Base-by-base conservation (phyloP, 1,140 invertebrate genomes). In the Drosophila watanabei region DNA sequence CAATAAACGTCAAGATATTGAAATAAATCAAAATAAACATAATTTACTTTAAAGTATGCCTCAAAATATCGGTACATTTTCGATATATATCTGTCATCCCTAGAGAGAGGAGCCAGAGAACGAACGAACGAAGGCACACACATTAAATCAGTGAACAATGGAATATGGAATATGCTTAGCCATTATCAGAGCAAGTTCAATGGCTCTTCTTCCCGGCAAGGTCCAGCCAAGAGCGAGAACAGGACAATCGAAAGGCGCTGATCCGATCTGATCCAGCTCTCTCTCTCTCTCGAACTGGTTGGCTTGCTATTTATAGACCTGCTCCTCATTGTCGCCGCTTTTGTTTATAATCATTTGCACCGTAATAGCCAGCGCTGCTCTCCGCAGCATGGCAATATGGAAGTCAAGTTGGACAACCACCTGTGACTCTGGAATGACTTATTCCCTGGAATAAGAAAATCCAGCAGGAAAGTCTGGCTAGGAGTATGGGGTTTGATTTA, bases 291-390 rank as follows among this genome's bases (percentile, higher is more conserved):
- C 37, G 43, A 37, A 57, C 68, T 61, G 66, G 64, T 77, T 68
- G 43, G 16, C 18, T 65, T 16, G 35, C 54, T 78, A 49, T 80
- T 82, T 69, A 59, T 72, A 69, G 69, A 71, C 35, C 6, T 32
- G 32, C 49, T 52, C 20, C 13, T 63, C 69, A 66, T 58, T 75
- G 83, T 57, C 64, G 72, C 61, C 58, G 72, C 61, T 64, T 66
- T 49, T 72, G 73, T 72, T 80, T 72, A 91, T 91, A 70, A 91
- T 91, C 61, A 91, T 91, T 82, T 80, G 82, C 86, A 75, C 75
- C 71, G 75, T 77, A 90, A 90, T 80, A 8, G 82, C 71, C 57
- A 16, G 6, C 16, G 28, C 49, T n/a, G 48, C 63, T 63, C 9
- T 32, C 18, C 18, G 13, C 4, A 30, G 24, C 24, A 32, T 51